A percentile compares a stretch with the other conserved stretches of the same genome.
phyloP scores from a whole-genome alignment of 2,797 vertebrate genomes.

The Notamacropus eugenii region DNA sequence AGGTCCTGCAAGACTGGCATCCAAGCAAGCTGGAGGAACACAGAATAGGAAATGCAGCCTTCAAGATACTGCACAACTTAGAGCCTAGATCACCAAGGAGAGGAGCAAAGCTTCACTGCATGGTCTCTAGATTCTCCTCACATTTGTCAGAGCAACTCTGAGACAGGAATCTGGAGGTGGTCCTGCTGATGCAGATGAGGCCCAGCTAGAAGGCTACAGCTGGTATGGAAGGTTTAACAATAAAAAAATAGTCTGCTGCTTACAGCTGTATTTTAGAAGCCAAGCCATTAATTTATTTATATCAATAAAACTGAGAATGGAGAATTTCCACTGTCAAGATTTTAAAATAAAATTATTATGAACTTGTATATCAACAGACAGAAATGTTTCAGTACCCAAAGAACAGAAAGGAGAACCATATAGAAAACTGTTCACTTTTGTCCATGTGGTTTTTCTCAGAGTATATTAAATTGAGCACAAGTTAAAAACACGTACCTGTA shows the following conservation, averaged over 20 bases:
- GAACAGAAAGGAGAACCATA: neutral
- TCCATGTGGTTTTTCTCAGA: neutral
- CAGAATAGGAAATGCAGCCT: too few species aligned
- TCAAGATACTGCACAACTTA: too few species aligned
- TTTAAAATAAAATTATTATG: neutral
- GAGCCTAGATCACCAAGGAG: neutral
- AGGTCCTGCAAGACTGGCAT: too few species aligned
- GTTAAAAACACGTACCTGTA: neutral
- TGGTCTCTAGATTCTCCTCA: neutral
- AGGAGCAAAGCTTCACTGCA: neutral
- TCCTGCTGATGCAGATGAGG: neutral
- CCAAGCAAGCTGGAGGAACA: too few species aligned
- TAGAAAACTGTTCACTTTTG: neutral
- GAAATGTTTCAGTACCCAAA: neutral
- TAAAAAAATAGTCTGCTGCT: neutral
- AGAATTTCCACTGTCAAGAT: neutral
- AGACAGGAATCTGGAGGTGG: neutral
- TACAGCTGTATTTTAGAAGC: neutral
- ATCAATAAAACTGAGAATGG: neutral
- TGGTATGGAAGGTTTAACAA: neutral
- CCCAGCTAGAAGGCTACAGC: neutral
- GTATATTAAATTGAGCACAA: neutral
- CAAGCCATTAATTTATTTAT: neutral
- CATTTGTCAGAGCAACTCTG: neutral
- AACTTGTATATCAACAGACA: neutral